Conservation (phyloP, 2,113 vertebrate species). For the Polypterus senegalus region DNA sequence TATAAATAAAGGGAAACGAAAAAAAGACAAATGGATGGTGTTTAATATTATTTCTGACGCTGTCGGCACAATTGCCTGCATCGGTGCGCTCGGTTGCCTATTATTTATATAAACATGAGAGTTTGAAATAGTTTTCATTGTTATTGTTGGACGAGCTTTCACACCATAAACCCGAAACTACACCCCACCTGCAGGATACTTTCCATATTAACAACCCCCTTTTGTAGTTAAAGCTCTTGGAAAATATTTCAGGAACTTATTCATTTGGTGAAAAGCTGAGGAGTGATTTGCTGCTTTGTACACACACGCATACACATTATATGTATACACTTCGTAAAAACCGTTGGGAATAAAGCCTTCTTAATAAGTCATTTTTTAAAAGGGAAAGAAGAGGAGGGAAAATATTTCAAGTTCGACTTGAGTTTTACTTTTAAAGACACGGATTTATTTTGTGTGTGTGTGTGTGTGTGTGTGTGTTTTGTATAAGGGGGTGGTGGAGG, state of each 20-base stretch:
- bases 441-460: conserved; percentile 11
- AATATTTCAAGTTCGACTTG: too few relatives aligned
- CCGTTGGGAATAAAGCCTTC: conserved; percentile 12
- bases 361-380: conserved; percentile 8
- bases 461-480: conserved; percentile 20
- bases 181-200: conserved; percentile 25
- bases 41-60: too few relatives aligned
- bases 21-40: too few relatives aligned
- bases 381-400: conserved; percentile 23
- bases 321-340: conserved; percentile 14
- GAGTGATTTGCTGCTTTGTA: conserved; percentile 39
- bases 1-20: too few relatives aligned
- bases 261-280: conserved; percentile 52
- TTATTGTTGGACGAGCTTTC: too few relatives aligned
- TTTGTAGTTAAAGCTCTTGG: conserved; percentile 32
- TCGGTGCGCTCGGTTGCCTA: too few relatives aligned
- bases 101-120: too few relatives aligned
- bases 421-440: too few relatives aligned
- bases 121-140: too few relatives aligned
- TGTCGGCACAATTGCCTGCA: too few relatives aligned
- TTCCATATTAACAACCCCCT: conserved; percentile 29
- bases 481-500: conserved; percentile 15
- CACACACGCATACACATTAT: conserved; percentile 30
- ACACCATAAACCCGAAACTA: conserved; percentile 28
- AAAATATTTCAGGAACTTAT: conserved; percentile 40